phyloP scores from a whole-genome alignment of 2,888 invertebrate genomes.

The Drosophila barbarae region DNA sequence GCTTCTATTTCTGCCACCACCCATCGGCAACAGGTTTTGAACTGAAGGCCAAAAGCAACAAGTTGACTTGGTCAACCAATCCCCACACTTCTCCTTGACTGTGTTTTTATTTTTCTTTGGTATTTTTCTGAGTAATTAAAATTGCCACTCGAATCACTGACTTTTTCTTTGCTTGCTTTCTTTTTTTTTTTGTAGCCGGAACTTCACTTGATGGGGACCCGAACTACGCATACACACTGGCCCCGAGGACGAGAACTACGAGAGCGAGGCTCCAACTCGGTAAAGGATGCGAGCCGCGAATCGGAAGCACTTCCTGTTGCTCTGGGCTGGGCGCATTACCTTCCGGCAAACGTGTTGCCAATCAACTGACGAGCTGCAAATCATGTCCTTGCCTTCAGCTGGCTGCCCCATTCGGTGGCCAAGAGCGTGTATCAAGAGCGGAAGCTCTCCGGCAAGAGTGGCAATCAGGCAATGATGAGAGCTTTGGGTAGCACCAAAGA shows the following conservation, averaged over 20 bases:
- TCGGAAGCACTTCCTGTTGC: constrained; percentile 43
- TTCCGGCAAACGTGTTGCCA: constrained; percentile 76
- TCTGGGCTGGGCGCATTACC: constrained; percentile 59
- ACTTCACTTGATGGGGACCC: constrained; percentile 24
- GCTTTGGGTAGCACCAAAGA: constrained; percentile 38
- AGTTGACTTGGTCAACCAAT: constrained; percentile 33
- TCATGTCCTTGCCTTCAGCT: constrained; percentile 54
- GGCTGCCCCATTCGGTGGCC: constrained; percentile 4
- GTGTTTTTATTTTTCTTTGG: constrained; percentile 5
- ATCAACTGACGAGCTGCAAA: constrained; percentile 71
- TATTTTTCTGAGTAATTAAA: constrained; percentile 33
- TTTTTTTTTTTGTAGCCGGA: constrained; percentile 7
- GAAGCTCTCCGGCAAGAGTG: constrained; percentile 44
- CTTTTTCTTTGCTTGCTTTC: not conserved
- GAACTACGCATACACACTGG: constrained; percentile 37
- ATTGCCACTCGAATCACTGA: constrained; percentile 35
- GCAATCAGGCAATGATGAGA: constrained; percentile 53
- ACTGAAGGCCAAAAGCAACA: constrained; percentile 26
- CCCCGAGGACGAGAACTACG: constrained; percentile 29
- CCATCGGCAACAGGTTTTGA: constrained; percentile 52
- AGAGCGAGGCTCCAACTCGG: constrained; percentile 29
- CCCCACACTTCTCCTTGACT: constrained; percentile 1
- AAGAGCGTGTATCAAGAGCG: constrained; percentile 33
- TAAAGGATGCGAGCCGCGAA: constrained; percentile 41
- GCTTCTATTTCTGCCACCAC: constrained; percentile 21